phyloP scores from a whole-genome alignment of 2,888 invertebrate genomes.

The Drosophila aldrichi region DNA sequence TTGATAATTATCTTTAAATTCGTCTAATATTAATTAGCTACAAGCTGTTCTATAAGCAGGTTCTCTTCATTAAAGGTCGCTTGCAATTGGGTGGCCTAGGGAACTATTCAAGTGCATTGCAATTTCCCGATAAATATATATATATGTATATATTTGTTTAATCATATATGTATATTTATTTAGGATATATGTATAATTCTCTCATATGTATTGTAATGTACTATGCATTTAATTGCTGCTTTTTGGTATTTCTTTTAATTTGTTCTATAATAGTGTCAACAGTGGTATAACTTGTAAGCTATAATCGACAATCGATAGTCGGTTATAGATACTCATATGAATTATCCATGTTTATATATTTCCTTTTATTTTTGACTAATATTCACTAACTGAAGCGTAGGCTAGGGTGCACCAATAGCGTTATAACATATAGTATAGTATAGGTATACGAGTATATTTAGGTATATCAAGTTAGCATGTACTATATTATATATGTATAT shows the following conservation, averaged over 20 bases:
- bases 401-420: slow-evolving; percentile 64
- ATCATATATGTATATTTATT: slow-evolving; percentile 43
- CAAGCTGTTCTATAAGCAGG: slow-evolving; percentile 65
- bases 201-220: slow-evolving; percentile 45
- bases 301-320: slow-evolving; percentile 41
- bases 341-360: slow-evolving; percentile 4
- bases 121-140: slow-evolving; percentile 11
- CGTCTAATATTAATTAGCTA: slow-evolving; percentile 73
- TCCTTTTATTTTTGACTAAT: slow-evolving; percentile 30
- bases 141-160: slow-evolving; percentile 16
- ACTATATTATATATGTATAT: slow-evolving; percentile 16
- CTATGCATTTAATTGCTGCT: slow-evolving; percentile 46
- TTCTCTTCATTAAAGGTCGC: slow-evolving; percentile 63
- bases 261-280: slow-evolving; percentile 65
- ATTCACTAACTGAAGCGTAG: slow-evolving; percentile 71
- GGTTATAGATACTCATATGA: slow-evolving; percentile 44
- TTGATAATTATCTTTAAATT: slow-evolving; percentile 65
- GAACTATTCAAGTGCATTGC: slow-evolving; percentile 32
- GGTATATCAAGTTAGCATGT: slow-evolving; percentile 48
- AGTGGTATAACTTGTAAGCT: slow-evolving; percentile 67
- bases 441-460: slow-evolving; percentile 56
- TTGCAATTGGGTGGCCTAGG: slow-evolving; percentile 48
- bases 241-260: slow-evolving; percentile 36
- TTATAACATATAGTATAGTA: slow-evolving; percentile 42
- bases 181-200: slow-evolving; percentile 34